Percentiles rank a stretch among this genome's conserved stretches.
Evolutionary conservation across 2,797 vertebrate genomes (phyloP).

Genomic region (Champsocephalus gunnari): DNA sequence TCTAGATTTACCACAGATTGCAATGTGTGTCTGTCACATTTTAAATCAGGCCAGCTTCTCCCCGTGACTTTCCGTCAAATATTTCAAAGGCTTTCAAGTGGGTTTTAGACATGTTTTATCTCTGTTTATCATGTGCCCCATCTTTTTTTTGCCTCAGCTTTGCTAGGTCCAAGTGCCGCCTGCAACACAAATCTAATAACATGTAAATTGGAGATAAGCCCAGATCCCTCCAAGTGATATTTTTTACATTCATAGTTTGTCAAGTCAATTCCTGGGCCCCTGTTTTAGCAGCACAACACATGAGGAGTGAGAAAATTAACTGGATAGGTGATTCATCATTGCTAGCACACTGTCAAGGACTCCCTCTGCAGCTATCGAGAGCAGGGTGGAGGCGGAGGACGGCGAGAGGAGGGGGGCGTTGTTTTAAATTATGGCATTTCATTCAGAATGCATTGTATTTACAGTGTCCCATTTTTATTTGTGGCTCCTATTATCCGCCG

Average conservation of each 20-base stretch:
- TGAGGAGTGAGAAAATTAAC: constrained; percentile 99
- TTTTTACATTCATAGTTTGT: constrained; percentile 92
- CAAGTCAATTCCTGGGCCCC: constrained; percentile 98
- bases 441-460: constrained; percentile 99
- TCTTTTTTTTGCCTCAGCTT: constrained; percentile 69
- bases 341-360: constrained; percentile 99
- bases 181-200: constrained; percentile 87
- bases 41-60: constrained; percentile 81
- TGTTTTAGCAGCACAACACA: constrained; percentile 99
- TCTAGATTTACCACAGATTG: constrained; percentile 83
- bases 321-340: constrained; percentile 99
- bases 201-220: constrained; percentile 94
- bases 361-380: constrained; percentile 95
- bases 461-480: constrained; percentile 99
- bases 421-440: constrained; percentile 99
- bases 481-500: constrained; percentile 99
- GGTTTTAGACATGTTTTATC: constrained; percentile 84
- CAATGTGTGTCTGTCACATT: constrained; percentile 85
- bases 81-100: constrained; percentile 84
- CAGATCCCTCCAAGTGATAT: constrained; percentile 91
- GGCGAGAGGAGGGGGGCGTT: constrained; percentile 58
- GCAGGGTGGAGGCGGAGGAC: constrained; percentile 80
- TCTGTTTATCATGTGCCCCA: constrained; percentile 80
- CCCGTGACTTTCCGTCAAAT: constrained; percentile 80
- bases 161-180: constrained; percentile 76